A percentile compares a stretch with the other conserved stretches of the same genome.
Conservation (phyloP, 2,113 vertebrate genomes). For the Amazona guildingii region DNA sequence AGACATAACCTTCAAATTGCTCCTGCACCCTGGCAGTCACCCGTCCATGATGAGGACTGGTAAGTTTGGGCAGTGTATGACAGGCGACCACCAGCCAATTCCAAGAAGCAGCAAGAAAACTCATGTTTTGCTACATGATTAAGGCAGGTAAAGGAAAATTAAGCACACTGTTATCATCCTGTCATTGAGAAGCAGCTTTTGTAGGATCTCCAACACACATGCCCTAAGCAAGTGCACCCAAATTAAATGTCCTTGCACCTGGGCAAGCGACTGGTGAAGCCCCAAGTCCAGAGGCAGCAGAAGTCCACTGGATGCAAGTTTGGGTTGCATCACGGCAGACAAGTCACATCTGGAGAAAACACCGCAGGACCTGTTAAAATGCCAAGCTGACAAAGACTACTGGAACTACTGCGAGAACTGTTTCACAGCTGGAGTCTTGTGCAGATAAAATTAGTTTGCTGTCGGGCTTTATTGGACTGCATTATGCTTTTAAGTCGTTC, state of each 20-base stretch:
- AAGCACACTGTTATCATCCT: background rate
- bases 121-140: background rate
- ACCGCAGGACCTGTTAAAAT: background rate
- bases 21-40: background rate
- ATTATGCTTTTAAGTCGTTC: background rate
- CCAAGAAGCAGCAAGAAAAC: background rate
- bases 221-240: background rate
- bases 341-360: background rate
- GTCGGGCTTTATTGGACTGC: background rate
- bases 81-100: background rate
- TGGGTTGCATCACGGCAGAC: background rate
- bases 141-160: background rate
- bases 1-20: background rate
- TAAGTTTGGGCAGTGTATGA: background rate
- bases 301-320: background rate
- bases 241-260: background rate
- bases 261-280: background rate
- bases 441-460: background rate
- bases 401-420: background rate
- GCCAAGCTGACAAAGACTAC: background rate
- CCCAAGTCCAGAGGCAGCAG: background rate
- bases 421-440: background rate
- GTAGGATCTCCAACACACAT: background rate
- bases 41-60: background rate
- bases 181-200: background rate